Percentiles rank a stretch among this genome's conserved stretches.
Evolutionary conservation across 2,888 invertebrate species (phyloP).

Genomic region (Aleiodes leptofemur): DNA sequence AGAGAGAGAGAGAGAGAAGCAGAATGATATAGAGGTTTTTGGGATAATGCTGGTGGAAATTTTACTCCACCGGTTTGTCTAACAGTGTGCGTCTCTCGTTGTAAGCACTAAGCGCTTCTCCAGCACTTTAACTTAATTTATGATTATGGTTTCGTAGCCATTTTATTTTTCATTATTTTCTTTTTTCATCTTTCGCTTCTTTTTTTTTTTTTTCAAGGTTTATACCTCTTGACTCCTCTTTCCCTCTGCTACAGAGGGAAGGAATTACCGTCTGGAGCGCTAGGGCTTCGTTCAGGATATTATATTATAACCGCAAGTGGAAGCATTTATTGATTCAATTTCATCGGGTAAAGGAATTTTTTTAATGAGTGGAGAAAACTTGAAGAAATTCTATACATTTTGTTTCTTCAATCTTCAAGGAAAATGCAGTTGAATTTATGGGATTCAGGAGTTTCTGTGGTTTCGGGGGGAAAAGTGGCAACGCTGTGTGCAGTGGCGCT

Average conservation of each 20-base stretch:
- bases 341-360: background rate
- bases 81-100: conserved; percentile 55
- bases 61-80: conserved; percentile 54
- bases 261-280: conserved; percentile 39
- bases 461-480: too few species aligned
- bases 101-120: conserved; percentile 62
- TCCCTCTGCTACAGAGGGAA: conserved; percentile 38
- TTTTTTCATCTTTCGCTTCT: conserved; percentile 45
- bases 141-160: conserved; percentile 62
- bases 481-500: too few species aligned
- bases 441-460: too few species aligned
- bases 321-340: conserved; percentile 12
- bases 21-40: conserved; percentile 20
- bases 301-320: conserved; percentile 2
- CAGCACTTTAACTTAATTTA: conserved; percentile 70
- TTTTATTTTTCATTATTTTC: conserved; percentile 45
- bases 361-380: too few species aligned
- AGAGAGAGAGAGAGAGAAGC: conserved; percentile 12
- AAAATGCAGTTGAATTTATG: too few species aligned
- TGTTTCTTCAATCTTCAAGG: too few species aligned
- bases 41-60: conserved; percentile 40
- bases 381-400: too few species aligned
- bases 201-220: background rate
- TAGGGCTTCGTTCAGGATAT: conserved; percentile 8
- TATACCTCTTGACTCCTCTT: background rate